Percentiles rank a stretch among this genome's conserved stretches.
phyloP scores from a whole-genome alignment of 1,140 invertebrate species.

The Chionoecetes opilio region DNA sequence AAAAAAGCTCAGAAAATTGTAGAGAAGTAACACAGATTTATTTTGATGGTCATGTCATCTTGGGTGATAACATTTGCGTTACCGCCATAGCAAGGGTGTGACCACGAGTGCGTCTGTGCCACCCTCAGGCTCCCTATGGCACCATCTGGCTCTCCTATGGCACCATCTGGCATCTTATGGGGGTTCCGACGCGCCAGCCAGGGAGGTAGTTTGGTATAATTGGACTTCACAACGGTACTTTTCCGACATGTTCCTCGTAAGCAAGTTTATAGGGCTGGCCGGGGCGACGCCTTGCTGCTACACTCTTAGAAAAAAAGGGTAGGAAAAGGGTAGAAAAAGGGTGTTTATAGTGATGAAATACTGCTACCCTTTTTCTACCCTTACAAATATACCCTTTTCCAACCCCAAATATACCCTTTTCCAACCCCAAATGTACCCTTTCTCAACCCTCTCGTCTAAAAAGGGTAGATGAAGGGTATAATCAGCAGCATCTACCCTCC shows the following conservation, averaged over 20 bases:
- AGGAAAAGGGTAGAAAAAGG: too few relatives aligned
- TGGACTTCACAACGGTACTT: conserved; percentile 8
- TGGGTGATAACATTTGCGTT: too few relatives aligned
- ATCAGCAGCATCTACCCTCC: too few relatives aligned
- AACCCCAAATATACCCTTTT: too few relatives aligned
- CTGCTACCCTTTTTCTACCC: too few relatives aligned
- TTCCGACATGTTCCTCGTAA: conserved; percentile 7
- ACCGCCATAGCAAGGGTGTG: neutral
- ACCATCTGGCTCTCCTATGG: conserved; percentile 14
- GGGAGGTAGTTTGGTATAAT: conserved; percentile 6
- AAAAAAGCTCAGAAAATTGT: neutral
- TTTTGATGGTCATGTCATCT: neutral
- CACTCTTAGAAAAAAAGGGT: too few relatives aligned
- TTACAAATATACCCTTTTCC: too few relatives aligned
- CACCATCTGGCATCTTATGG: conserved; percentile 27
- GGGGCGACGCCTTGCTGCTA: neutral
- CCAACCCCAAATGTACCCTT: too few relatives aligned
- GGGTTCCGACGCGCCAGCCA: neutral
- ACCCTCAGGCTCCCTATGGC: neutral
- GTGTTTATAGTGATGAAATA: too few relatives aligned
- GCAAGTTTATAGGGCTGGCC: neutral
- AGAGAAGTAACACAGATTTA: neutral
- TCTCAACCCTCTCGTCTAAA: too few relatives aligned
- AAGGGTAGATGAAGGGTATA: too few relatives aligned
- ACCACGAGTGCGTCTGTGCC: neutral